Percentiles rank a stretch among this genome's conserved stretches.
Conservation (phyloP, 2,888 invertebrate species). For the Cryptus viduatorius region DNA sequence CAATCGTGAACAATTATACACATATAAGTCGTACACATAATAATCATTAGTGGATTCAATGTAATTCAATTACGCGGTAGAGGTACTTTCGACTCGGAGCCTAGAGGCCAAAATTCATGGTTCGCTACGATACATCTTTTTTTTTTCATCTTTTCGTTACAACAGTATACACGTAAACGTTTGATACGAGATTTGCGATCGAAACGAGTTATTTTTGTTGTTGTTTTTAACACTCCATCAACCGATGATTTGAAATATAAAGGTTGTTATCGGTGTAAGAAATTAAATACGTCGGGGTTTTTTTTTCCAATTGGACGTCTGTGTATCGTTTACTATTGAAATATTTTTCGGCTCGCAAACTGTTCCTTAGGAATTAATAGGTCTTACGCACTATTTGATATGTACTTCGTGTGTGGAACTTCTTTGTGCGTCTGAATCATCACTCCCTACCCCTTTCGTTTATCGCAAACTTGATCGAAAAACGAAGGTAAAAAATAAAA, state of each 20-base stretch:
- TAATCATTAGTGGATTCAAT: constrained; percentile 60
- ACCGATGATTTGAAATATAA: neutral
- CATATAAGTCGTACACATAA: constrained; percentile 69
- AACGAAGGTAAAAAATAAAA: constrained; percentile 8
- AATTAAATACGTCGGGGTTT: neutral
- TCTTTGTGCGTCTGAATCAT: constrained; percentile 61
- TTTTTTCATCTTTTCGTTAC: constrained; percentile 18
- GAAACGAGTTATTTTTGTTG: neutral
- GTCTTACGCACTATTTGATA: constrained; percentile 61
- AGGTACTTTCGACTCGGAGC: constrained; percentile 82
- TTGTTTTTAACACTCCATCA: neutral
- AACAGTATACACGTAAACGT: constrained; percentile 1
- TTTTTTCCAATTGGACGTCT: neutral
- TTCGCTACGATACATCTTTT: constrained; percentile 50
- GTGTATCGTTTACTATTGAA: constrained; percentile 10
- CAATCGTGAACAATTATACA: constrained; percentile 70
- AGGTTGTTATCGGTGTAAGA: neutral
- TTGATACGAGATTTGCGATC: constrained; percentile 7
- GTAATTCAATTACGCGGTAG: constrained; percentile 64
- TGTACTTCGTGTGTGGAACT: constrained; percentile 52
- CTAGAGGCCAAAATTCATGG: constrained; percentile 74
- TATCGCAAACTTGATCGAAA: constrained; percentile 6
- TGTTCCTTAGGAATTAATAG: constrained; percentile 48
- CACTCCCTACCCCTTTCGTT: neutral
- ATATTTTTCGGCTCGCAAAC: constrained; percentile 35